These are phyloP conservation scores for Xenopus petersii DNA, from an alignment of 2,797 vertebrate species.

Conservation along the genomic window DNA sequence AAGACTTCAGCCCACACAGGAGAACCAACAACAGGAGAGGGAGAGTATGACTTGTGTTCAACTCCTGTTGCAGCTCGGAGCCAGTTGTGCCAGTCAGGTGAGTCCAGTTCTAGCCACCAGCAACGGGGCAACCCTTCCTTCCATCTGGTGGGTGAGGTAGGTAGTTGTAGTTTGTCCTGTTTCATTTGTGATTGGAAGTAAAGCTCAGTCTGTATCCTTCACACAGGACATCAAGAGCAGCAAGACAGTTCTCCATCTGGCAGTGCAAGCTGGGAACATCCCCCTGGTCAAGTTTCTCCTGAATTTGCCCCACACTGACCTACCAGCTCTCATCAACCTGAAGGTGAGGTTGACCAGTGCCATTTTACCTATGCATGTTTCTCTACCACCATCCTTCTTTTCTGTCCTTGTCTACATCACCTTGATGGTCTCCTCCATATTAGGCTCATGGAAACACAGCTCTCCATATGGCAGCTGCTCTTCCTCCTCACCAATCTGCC, in stretches of 20 bases:
- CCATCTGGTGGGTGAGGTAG: too few relatives aligned
- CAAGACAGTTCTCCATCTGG: slow-evolving; percentile 83
- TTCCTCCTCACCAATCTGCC: slow-evolving; percentile 74
- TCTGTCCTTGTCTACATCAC: too few relatives aligned
- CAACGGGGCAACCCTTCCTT: too few relatives aligned
- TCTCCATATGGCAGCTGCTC: slow-evolving; percentile 87
- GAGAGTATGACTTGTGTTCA: slow-evolving; percentile 74
- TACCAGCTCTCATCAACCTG: slow-evolving; percentile 83
- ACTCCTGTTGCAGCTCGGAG: slow-evolving; percentile 71
- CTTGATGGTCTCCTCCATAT: neutral
- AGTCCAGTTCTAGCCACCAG: neutral
- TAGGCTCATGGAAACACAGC: slow-evolving; percentile 90
- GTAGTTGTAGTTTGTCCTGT: too few relatives aligned
- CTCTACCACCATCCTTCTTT: neutral
- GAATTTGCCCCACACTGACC: slow-evolving; percentile 64
- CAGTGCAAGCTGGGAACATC: slow-evolving; percentile 85
- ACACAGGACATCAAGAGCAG: slow-evolving; percentile 88
- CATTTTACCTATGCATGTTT: too few relatives aligned
- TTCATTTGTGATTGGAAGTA: too few relatives aligned
- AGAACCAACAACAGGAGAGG: slow-evolving; percentile 55
- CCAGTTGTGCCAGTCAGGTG: slow-evolving; percentile 81
- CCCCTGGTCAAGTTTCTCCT: slow-evolving; percentile 77
- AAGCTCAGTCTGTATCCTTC: too few relatives aligned
- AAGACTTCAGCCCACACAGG: slow-evolving; percentile 49
- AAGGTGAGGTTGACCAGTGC: slow-evolving; percentile 67